phyloP scores from a whole-genome alignment of 2,888 invertebrate genomes.

The Sesia bembeciformis region DNA sequence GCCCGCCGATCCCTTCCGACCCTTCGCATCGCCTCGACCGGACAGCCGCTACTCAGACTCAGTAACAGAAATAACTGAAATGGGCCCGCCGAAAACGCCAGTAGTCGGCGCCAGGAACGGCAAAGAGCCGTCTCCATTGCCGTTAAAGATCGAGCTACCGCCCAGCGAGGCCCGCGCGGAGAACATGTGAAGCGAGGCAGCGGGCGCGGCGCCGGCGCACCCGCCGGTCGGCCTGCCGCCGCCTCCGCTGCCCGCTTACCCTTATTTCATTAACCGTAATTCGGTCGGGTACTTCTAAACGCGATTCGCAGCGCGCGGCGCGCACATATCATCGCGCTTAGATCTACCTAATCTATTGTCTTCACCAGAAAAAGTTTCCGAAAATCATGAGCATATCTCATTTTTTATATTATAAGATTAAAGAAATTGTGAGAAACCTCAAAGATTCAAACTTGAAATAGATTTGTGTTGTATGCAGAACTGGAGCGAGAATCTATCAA shows the following conservation, averaged over 20 bases:
- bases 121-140: conserved; percentile 70
- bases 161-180: conserved; percentile 74
- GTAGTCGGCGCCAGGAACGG: conserved; percentile 41
- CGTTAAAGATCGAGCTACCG: conserved; percentile 81
- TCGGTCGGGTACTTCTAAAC: conserved; percentile 52
- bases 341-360: no score
- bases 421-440: no score
- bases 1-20: conserved; percentile 70
- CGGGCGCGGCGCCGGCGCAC: conserved; percentile 44
- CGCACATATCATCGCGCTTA: neutral
- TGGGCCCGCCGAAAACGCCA: conserved; percentile 61
- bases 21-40: conserved; percentile 72
- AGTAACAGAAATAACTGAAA: conserved; percentile 46
- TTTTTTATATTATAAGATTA: no score
- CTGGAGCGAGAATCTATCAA: no score
- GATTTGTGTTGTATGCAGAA: no score
- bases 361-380: no score
- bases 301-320: conserved; percentile 1
- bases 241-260: conserved; percentile 55
- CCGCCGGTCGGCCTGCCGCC: conserved; percentile 19
- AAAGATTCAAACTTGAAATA: no score
- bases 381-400: no score
- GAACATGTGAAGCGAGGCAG: conserved; percentile 68
- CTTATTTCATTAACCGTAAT: conserved; percentile 61
- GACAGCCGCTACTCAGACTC: conserved; percentile 78